A percentile compares a stretch with the other conserved stretches of the same genome.
These are phyloP conservation scores for Aphrocallistes beatrix DNA, from an alignment of 37 sponge, comb jelly and placozoan genomes.

Conservation along the genomic window DNA sequence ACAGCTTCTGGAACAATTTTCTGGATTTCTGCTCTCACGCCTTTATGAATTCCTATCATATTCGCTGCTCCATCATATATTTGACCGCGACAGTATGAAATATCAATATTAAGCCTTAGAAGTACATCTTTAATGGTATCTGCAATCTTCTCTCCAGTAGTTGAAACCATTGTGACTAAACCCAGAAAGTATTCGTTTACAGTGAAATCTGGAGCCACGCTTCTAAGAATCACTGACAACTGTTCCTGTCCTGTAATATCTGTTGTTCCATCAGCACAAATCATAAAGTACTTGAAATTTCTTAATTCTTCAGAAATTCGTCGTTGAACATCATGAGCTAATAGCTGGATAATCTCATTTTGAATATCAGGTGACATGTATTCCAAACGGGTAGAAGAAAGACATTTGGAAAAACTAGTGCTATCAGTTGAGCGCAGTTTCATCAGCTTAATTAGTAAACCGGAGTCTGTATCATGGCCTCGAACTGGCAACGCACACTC, in stretches of 20 bases:
- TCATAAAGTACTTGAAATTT: not conserved
- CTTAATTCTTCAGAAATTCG: slow-evolving; percentile 9
- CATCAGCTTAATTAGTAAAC: not conserved
- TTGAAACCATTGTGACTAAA: not conserved
- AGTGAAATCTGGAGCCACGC: not conserved
- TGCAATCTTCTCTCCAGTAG: slow-evolving; percentile 13
- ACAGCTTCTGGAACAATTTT: slow-evolving; percentile 14
- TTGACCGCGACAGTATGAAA: slow-evolving; percentile 4
- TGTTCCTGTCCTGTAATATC: slow-evolving; percentile 16
- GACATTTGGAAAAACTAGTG: not conserved
- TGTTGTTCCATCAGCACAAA: not conserved
- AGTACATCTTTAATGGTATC: not conserved
- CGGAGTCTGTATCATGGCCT: not conserved
- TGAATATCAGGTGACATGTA: slow-evolving; percentile 18
- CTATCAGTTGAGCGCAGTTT: slow-evolving; percentile 8
- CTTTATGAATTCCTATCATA: slow-evolving; percentile 2
- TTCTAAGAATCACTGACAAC: slow-evolving; percentile 13
- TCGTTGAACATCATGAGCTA: slow-evolving; percentile 5
- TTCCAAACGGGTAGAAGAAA: slow-evolving; percentile 1
- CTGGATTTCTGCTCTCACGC: slow-evolving; percentile 13
- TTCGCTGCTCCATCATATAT: not conserved
- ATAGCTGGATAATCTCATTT: slow-evolving; percentile 14
- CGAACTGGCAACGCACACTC: not conserved
- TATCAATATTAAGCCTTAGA: not conserved
- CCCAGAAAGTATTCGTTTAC: slow-evolving; percentile 10